These are phyloP conservation scores for Tenthredo distinguenda DNA, from an alignment of 2,888 invertebrate genomes.

Conservation along the genomic window DNA sequence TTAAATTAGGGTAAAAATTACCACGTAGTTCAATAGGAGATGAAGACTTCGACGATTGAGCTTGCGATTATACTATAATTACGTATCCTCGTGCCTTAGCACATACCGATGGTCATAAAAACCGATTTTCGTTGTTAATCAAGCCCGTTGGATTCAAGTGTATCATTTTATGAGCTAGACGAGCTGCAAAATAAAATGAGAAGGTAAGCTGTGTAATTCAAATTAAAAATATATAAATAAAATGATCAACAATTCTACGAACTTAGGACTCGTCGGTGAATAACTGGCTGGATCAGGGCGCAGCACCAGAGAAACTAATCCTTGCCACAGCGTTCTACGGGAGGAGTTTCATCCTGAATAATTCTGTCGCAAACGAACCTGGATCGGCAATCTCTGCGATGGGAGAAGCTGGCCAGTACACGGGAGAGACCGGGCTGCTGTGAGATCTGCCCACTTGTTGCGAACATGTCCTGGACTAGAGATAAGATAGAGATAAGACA, in stretches of 20 bases:
- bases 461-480: constrained; percentile 67
- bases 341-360: constrained; percentile 82
- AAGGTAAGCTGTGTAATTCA: background rate
- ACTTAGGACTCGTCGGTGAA: constrained; percentile 78
- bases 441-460: constrained; percentile 80
- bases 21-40: background rate
- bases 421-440: constrained; percentile 84
- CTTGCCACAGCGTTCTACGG: constrained; percentile 88
- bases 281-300: constrained; percentile 81
- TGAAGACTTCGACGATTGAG: background rate
- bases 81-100: background rate
- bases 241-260: background rate
- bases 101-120: too few species aligned
- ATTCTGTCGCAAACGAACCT: constrained; percentile 77
- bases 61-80: background rate
- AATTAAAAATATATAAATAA: background rate
- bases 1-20: background rate
- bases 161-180: background rate
- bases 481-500: too few species aligned
- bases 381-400: constrained; percentile 82
- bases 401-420: constrained; percentile 84
- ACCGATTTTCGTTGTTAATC: background rate
- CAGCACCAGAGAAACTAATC: constrained; percentile 83
- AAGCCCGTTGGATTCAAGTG: background rate
- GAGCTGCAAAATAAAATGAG: background rate